Base-by-base conservation (phyloP, 2,888 invertebrate genomes). In the Hemithea aestivaria region DNA sequence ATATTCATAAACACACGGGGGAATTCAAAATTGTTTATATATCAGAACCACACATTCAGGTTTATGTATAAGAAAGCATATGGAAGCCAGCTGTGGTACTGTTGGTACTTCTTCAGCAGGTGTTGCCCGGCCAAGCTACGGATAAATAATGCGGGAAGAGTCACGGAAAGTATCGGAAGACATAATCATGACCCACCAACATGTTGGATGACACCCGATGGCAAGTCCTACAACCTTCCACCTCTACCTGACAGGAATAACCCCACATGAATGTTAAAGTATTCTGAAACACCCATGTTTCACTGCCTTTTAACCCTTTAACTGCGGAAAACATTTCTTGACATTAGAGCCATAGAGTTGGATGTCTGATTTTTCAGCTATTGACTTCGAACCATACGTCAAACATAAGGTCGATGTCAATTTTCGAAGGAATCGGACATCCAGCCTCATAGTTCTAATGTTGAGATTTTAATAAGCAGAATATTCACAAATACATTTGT, bases 31-130 rank as follows among this genome's bases (percentile, higher is more conserved):
- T 56, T 87, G 35, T 87, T 84, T 46, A 87, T 87, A 51, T 87
- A 87, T 45, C 85, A 87, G 58, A 87, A 87, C 53, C 87, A 87
- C 50, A 87, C 87, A 53, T 87, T 87, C 66, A 73, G 87, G 48
- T 87, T 87, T 42, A 87, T 87, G 87, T 87, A 87, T 50, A 87
- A 87, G 53, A 84, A 85, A 45, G 87, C 85, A 5, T 87, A 83
- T 56, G 87, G 87, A n/a, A 87, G 87, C 54, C 87, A 87, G 38
- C 60, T 87, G 1, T 87, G 87, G 87, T 87, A 87, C 40, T 87
- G 87, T 48, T 87, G 87, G 87, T 85, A 80, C 46, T 87, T 87
- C 78, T 87, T 87, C 64, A 87, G 83, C 30, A 58, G 85, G 38
- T 85, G 87, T 48, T 87, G 87, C 53, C 87, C 87, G 6, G 87